These are phyloP conservation scores for Phycodurus eques DNA, from an alignment of 2,113 vertebrate genomes.

Conservation along the genomic window DNA sequence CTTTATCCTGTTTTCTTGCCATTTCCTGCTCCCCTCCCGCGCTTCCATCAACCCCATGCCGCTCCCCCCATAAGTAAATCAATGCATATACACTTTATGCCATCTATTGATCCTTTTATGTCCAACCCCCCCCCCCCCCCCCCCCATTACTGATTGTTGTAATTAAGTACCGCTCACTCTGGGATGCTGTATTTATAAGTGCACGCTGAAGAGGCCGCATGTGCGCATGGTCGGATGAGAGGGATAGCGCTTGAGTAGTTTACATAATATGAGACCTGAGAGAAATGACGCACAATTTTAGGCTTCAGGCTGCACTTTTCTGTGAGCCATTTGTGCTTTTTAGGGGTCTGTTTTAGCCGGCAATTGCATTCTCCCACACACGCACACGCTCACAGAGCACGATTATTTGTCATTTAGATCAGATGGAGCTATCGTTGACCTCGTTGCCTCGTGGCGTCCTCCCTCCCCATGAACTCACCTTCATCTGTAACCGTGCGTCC, in stretches of 20 bases:
- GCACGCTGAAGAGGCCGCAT: conserved; percentile 33
- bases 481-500: conserved; percentile 43
- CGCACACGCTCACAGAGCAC: conserved; percentile 33
- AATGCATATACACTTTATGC: conserved; percentile 70
- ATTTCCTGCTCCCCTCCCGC: conserved; percentile 1
- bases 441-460: conserved; percentile 26
- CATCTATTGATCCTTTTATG: conserved; percentile 63
- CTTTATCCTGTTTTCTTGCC: not conserved
- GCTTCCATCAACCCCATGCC: conserved; percentile 5
- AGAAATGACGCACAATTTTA: conserved; percentile 53
- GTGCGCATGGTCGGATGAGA: conserved; percentile 17
- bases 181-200: conserved; percentile 61
- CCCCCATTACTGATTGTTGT: conserved; percentile 5
- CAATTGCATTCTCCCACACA: conserved; percentile 44
- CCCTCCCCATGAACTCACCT: conserved; percentile 19
- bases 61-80: conserved; percentile 45
- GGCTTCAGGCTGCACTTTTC: conserved; percentile 47
- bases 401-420: conserved; percentile 63
- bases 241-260: conserved; percentile 59
- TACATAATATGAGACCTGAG: conserved; percentile 60
- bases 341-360: conserved; percentile 47
- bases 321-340: conserved; percentile 54
- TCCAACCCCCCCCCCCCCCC: conserved; percentile 32
- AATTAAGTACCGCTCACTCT: conserved; percentile 42
- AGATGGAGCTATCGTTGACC: conserved; percentile 64